Conservation (phyloP, 2,888 invertebrate genomes). For the Agrochola macilenta region DNA sequence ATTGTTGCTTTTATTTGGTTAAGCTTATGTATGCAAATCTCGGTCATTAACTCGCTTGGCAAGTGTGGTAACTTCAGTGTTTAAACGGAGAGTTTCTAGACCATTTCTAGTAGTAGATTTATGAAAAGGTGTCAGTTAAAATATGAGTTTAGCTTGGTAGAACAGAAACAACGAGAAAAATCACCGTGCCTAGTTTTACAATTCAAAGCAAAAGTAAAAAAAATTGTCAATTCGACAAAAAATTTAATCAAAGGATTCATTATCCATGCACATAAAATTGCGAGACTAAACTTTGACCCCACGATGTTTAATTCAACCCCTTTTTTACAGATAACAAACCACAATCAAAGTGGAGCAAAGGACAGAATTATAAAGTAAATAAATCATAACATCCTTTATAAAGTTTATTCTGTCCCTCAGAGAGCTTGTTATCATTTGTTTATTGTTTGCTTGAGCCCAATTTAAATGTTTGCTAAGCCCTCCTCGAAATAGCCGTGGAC, state of each 20-base stretch:
- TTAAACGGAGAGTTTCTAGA: not conserved
- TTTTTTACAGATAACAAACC: constrained; percentile 48
- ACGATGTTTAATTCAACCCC: constrained; percentile 29
- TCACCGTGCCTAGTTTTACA: not conserved
- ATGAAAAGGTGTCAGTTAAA: too few relatives aligned
- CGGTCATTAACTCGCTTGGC: constrained; percentile 21
- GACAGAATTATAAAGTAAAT: constrained; percentile 74
- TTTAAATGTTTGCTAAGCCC: constrained; percentile 82
- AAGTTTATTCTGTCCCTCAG: constrained; percentile 77
- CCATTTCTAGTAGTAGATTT: not conserved
- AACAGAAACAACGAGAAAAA: not conserved
- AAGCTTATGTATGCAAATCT: constrained; percentile 50
- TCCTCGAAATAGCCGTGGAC: constrained; percentile 61
- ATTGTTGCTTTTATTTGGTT: constrained; percentile 30
- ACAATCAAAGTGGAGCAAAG: constrained; percentile 70
- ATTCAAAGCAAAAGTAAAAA: not conserved
- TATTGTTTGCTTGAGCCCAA: constrained; percentile 82
- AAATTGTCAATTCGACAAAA: not conserved
- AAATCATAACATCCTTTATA: constrained; percentile 75
- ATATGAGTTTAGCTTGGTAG: too few relatives aligned
- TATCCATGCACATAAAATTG: constrained; percentile 43
- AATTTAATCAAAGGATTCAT: constrained; percentile 26
- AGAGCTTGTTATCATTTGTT: constrained; percentile 85
- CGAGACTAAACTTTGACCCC: constrained; percentile 35
- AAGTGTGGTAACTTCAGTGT: constrained; percentile 17